phyloP scores from a whole-genome alignment of 2,888 invertebrate species.

The Drosophila prolongata region DNA sequence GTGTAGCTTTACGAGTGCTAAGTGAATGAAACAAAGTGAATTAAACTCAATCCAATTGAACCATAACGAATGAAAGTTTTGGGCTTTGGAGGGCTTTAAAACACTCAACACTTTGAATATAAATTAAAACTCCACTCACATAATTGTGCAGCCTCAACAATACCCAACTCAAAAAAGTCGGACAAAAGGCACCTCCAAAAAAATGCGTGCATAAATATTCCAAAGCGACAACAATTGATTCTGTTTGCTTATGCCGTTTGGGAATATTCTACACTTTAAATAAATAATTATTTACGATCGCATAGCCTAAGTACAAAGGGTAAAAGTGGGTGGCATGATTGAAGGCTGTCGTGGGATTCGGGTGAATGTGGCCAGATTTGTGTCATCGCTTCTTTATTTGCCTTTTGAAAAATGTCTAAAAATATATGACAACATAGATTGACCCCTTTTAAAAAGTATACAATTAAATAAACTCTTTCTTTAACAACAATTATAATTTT shows the following conservation, averaged over 20 bases:
- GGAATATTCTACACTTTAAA: constrained; percentile 40
- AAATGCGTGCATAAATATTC: constrained; percentile 40
- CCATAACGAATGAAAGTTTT: constrained; percentile 7
- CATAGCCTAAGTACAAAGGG: not conserved
- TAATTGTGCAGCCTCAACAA: not conserved
- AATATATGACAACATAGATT: not conserved
- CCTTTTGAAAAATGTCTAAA: constrained; percentile 4
- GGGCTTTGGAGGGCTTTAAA: constrained; percentile 5
- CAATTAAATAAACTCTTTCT: too few species aligned
- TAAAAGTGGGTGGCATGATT: not conserved
- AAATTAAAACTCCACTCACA: constrained; percentile 17
- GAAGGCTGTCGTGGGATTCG: not conserved
- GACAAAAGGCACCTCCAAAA: constrained; percentile 1
- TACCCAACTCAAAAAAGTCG: constrained; percentile 9
- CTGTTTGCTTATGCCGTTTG: constrained; percentile 14
- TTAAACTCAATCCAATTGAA: constrained; percentile 34
- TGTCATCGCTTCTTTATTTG: constrained; percentile 33
- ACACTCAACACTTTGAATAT: constrained; percentile 14
- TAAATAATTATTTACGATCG: constrained; percentile 50
- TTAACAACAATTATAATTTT: too few species aligned
- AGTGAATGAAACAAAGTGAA: constrained; percentile 40
- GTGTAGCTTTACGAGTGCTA: constrained; percentile 7
- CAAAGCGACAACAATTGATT: constrained; percentile 34
- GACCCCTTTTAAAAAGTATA: too few species aligned
- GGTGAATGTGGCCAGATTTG: constrained; percentile 11